Evolutionary conservation across 2,113 vertebrate genomes (phyloP), one percentile per base, ranked within the genome.

Genomic region (Muntiacus muntjak): DNA sequence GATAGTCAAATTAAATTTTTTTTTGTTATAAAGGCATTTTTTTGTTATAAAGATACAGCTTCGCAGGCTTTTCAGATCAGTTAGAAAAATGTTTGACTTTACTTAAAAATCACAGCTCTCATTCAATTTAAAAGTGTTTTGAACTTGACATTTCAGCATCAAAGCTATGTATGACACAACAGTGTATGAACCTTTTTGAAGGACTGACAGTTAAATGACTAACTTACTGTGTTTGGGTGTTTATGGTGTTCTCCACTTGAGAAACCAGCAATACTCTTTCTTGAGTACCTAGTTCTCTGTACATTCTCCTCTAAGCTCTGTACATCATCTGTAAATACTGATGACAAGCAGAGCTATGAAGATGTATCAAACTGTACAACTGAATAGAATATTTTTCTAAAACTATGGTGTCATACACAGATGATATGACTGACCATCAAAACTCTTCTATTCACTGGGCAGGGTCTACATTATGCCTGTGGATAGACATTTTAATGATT

Each of bases 321-420:
- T 67, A 81, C 89, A 91, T 97, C 89, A 26, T 60, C 43, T 91
- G 12, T 79, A 93, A 88, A 64, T 84, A 87, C 43, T 50, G 17
- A 91, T 47, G 30, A 71, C 36, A 89, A 15, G 50, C 92, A 87
- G 50, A 54, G 54, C 45, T 83, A 57, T 60, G 45, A 82, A 97
- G 67, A 25, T 79, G 81, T 76, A 97, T 83, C 55, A 83, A 64
- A 81, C 16, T 76, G 30, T 52, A 71, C 17, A 90, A 57, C 1
- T 93, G 83, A 92, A 79, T 55, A 71, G 28, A n/a, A 60, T 71
- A 89, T 90, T 96, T 95, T 97, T 97, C 84, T 64, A 95, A 92
- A 62, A 94, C n/a, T 52, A 57, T 84, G 58, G 7, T 90, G 33
- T 95, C 43, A 47, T 86, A 91, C 62, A 57, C 60, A 57, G 95